Base-by-base conservation (phyloP, 2,888 invertebrate species). In the Caenorhabditis sp. region DNA sequence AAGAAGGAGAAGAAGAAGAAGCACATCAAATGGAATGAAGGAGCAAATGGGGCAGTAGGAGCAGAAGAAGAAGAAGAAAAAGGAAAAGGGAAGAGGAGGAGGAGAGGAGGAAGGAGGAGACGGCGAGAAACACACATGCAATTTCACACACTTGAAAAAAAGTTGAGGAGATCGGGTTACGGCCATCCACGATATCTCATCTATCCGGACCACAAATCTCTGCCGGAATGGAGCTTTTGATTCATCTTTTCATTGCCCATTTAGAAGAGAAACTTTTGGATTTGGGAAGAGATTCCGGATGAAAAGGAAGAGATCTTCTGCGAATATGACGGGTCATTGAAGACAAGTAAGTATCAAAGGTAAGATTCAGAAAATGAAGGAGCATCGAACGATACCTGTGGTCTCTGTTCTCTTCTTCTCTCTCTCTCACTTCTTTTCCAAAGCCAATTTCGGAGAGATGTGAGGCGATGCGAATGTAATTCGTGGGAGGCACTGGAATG, bases 1-100 rank as follows among this genome's bases (percentile, higher is more conserved):
- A 47, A 15, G 40, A 65, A 24, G 58, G 28, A 15, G 24, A 50
- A 47, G 60, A 15, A 67, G 51, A 55, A 70, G 55, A 58, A 60
- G 58, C 77, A 69, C 77, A 78, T 74, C 70, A 81, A 77, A 77
- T 67, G 77, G 76, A 70, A 56, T 74, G 70, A 77, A 64, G 69
- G 64, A 62, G 77, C 69, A 78, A 78, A 78, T 78, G 69, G 56
- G 58, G 77, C 77, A 77, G 68, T 68, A 77, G 74, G 37, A 51
- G 64, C 55, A 62, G 44, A 61, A 55, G 53, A 55, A 55, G 51
- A 40, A 55, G 64, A 62, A 28, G 62, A 22, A 26, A 20, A 56
- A 55, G 53, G 15, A 55, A 8, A 32, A 4, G 32, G 32, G n/a
- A n/a, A n/a, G 32, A 32, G 32, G 32, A 9, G 55, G 37, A 51